A percentile compares a stretch with the other conserved stretches of the same genome.
phyloP scores from a whole-genome alignment of 1,140 invertebrate species.

The Musca vetustissima region DNA sequence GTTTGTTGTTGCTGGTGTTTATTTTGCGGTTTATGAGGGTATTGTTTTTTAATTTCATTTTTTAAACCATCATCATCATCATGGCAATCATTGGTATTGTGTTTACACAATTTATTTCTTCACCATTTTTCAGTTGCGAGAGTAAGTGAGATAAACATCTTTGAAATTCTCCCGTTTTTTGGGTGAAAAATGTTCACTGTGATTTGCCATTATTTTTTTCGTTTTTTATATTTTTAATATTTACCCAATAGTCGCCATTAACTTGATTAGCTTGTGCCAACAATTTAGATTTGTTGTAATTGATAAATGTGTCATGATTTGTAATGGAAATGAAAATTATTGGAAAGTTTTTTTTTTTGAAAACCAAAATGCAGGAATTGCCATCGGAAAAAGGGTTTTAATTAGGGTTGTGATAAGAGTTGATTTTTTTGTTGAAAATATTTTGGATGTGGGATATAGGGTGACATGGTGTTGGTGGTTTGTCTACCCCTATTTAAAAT shows the following conservation, averaged over 20 bases:
- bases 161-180: background rate
- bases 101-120: slow-evolving; percentile 6
- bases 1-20: background rate
- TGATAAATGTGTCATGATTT: slow-evolving; percentile 17
- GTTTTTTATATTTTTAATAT: background rate
- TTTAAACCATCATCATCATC: slow-evolving; percentile 2
- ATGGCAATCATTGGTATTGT: background rate
- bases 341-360: background rate
- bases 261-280: slow-evolving; percentile 22
- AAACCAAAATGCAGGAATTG: background rate
- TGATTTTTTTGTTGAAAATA: no score
- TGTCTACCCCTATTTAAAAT: no score
- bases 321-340: background rate
- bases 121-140: no score
- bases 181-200: background rate
- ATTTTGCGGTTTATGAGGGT: slow-evolving; percentile 22
- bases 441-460: no score
- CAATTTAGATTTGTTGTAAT: slow-evolving; percentile 16
- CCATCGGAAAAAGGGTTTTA: background rate
- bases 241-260: slow-evolving; percentile 1
- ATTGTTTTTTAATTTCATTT: background rate
- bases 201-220: background rate
- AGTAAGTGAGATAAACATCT: background rate
- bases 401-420: background rate
- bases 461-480: no score